Percentiles rank a stretch among this genome's conserved stretches.
Conservation (phyloP, 2,113 vertebrate species). For the Poeciliopsis retropinna region DNA sequence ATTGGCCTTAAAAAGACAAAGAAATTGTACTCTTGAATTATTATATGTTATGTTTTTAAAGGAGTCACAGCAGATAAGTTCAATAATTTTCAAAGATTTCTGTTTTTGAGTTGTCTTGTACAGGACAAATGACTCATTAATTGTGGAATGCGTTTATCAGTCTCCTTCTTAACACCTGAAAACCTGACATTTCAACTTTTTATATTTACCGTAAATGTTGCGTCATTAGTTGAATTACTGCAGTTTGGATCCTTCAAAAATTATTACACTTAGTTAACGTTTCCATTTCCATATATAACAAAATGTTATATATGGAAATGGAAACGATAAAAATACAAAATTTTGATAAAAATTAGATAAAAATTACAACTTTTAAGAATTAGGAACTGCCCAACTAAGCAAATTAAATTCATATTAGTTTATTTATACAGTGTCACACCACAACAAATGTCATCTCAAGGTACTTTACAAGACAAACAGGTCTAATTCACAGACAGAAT, state of each 20-base stretch:
- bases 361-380: neutral
- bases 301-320: no score
- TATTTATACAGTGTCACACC: neutral
- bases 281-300: neutral
- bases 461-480: neutral
- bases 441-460: neutral
- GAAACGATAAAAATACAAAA: no score
- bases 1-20: no score
- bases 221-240: no score
- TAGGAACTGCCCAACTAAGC: neutral
- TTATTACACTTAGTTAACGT: neutral
- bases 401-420: neutral
- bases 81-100: neutral
- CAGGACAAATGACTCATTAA: neutral
- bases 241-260: neutral
- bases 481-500: no score
- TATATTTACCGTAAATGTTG: no score
- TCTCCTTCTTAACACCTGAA: neutral
- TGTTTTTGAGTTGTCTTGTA: neutral
- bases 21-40: no score
- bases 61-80: no score
- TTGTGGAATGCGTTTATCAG: neutral
- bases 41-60: no score
- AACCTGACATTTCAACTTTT: neutral
- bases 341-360: no score